These are phyloP conservation scores for Dryas iulia DNA, from an alignment of 1,140 invertebrate species.

Conservation along the genomic window DNA sequence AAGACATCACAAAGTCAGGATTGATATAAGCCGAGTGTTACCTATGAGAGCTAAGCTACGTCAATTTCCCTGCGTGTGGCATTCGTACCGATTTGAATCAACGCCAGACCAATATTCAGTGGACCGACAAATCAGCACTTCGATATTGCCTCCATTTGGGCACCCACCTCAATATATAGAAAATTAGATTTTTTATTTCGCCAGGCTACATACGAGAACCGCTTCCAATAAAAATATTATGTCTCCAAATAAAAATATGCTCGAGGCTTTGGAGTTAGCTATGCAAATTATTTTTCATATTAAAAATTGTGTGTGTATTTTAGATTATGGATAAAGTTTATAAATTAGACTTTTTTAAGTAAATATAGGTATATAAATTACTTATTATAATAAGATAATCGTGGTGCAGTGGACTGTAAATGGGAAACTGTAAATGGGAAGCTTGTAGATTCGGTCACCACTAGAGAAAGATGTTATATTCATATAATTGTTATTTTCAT, in stretches of 20 bases:
- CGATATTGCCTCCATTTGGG: slow-evolving; percentile 78
- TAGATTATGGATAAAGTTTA: neutral
- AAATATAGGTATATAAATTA: too few relatives aligned
- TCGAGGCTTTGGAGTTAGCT: slow-evolving; percentile 3
- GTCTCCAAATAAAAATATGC: slow-evolving; percentile 12
- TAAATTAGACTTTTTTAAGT: too few relatives aligned
- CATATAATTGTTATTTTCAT: too few relatives aligned
- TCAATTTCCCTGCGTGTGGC: slow-evolving; percentile 51
- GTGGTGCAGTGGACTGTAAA: too few relatives aligned
- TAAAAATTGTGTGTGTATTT: neutral
- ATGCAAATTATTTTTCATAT: neutral
- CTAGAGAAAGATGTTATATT: too few relatives aligned
- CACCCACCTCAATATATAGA: slow-evolving; percentile 69
- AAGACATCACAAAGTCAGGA: neutral
- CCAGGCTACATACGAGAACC: slow-evolving; percentile 38
- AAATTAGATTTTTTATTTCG: slow-evolving; percentile 71
- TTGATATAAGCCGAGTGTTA: neutral
- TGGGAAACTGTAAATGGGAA: too few relatives aligned
- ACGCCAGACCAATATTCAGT: slow-evolving; percentile 73
- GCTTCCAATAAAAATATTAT: slow-evolving; percentile 28
- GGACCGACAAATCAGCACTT: slow-evolving; percentile 78
- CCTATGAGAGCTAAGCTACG: slow-evolving; percentile 17
- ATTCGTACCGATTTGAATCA: slow-evolving; percentile 73
- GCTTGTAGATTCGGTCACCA: too few relatives aligned
- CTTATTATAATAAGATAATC: too few relatives aligned